Evolutionary conservation across 2,888 invertebrate species (phyloP), one percentile per base, ranked within the genome.

Genomic region (Furcula furcula): DNA sequence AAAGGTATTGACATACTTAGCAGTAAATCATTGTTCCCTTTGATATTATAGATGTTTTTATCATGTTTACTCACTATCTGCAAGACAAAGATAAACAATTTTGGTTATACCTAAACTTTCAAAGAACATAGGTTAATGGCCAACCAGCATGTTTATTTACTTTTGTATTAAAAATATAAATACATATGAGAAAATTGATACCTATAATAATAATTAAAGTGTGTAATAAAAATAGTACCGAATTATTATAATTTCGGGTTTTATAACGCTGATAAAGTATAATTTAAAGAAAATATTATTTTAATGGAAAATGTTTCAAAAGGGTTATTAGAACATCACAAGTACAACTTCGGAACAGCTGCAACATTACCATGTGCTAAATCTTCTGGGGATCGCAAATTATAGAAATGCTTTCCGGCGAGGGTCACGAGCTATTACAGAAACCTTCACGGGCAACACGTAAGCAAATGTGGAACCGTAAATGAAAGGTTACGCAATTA

Each of bases 401-500:
- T 46, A 40, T 47, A 58, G n/a, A n/a, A 55, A 54, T 46, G 47
- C 45, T 46, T 40, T 51, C 34, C 43, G 46, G 43, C 49, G 80
- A 81, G 80, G 85, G 84, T 84, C 86, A 85, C 79, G 76, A 84
- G 78, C 76, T 71, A 61, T 66, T 65, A 15, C 2, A 28, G 65
- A 81, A 83, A 85, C 81, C 85, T 84, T 85, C 82, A 81, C 73
- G 65, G 69, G 66, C 83, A 84, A 87, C 88, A 88, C 88, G 88
- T 88, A 87, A 84, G 88, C 86, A 86, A 79, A 77, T 75, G 75
- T 75, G 73, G 73, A 79, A 77, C 75, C 72, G 68, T 72, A 78
- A 83, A 82, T 75, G 81, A 83, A 79, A 81, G 82, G 85, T 88
- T 87, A 87, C 87, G 87, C 87, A 88, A 87, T 87, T 86, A 67